Evolutionary conservation across 2,888 invertebrate species (phyloP).

Genomic region (Nephrotoma appendiculata): DNA sequence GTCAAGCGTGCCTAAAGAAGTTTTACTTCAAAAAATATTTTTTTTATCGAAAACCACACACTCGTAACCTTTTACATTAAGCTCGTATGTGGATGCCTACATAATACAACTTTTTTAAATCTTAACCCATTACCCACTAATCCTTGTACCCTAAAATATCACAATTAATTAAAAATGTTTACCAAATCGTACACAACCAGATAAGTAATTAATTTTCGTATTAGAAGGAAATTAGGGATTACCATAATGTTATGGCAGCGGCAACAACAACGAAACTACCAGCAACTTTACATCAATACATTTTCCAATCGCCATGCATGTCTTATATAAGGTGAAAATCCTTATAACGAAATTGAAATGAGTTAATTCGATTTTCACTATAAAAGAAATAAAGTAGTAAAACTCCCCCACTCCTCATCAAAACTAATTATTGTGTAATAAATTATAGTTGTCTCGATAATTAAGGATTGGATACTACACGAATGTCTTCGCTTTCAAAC

Average conservation of each 20-base stretch:
- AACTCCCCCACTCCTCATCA: too few species aligned
- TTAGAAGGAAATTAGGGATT: neutral
- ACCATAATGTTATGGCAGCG: neutral
- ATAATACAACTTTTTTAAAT: neutral
- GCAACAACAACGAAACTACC: neutral
- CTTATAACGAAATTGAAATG: neutral
- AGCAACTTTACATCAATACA: neutral
- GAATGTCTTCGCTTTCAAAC: too few species aligned
- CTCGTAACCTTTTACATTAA: neutral
- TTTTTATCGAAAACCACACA: neutral
- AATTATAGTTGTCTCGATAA: too few species aligned
- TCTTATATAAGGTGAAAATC: neutral
- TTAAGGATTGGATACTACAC: too few species aligned
- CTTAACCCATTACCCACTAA: neutral
- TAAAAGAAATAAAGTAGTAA: too few species aligned
- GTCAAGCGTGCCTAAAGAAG: too few species aligned
- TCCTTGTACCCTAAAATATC: neutral
- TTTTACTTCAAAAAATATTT: neutral
- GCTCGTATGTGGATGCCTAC: neutral
- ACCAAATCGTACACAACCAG: neutral
- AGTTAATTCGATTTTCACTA: too few species aligned
- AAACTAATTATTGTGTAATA: too few species aligned
- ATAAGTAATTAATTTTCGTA: neutral
- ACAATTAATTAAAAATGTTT: neutral
- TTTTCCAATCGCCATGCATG: neutral